Evolutionary conservation across 2,888 invertebrate species (phyloP).

Genomic region (Holacanthella duospinosa): DNA sequence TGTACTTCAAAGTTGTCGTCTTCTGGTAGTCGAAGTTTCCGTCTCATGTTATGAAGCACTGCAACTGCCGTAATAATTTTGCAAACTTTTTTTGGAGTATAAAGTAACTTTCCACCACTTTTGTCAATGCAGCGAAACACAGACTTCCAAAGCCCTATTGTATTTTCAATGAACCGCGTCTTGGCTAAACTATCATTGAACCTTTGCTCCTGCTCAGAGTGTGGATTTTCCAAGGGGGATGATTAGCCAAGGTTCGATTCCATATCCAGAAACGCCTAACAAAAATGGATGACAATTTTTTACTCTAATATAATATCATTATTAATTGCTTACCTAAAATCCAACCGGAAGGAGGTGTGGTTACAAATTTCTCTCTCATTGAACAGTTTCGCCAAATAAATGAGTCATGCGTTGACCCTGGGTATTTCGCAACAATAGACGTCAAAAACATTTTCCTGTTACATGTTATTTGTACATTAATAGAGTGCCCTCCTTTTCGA

Average conservation of each 20-base stretch:
- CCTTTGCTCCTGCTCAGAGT: background rate
- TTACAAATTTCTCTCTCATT: background rate
- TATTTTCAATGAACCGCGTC: constrained; percentile 16
- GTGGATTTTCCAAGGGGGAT: constrained; percentile 6
- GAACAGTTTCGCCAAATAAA: constrained; percentile 10
- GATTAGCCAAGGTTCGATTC: constrained; percentile 10
- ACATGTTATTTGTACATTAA: constrained; percentile 9
- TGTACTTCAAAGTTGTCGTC: constrained; percentile 6
- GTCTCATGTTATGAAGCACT: constrained; percentile 14
- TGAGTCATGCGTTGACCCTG: constrained; percentile 11
- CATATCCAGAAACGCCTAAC: constrained; percentile 13
- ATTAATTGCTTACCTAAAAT: background rate
- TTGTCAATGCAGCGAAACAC: constrained; percentile 7
- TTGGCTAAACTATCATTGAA: constrained; percentile 6
- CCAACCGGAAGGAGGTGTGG: background rate
- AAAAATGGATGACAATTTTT: background rate
- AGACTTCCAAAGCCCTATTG: constrained; percentile 17
- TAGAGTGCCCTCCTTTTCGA: constrained; percentile 11
- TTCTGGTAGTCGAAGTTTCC: background rate
- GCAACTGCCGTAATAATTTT: constrained; percentile 12
- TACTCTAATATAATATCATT: background rate
- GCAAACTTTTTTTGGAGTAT: constrained; percentile 6
- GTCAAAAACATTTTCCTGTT: background rate
- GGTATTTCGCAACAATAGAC: constrained; percentile 10
- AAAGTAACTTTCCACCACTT: constrained; percentile 7